Evolutionary conservation across 2,113 vertebrate species (phyloP), one percentile per base, ranked within the genome.

Genomic region (Hystrix brachyura): DNA sequence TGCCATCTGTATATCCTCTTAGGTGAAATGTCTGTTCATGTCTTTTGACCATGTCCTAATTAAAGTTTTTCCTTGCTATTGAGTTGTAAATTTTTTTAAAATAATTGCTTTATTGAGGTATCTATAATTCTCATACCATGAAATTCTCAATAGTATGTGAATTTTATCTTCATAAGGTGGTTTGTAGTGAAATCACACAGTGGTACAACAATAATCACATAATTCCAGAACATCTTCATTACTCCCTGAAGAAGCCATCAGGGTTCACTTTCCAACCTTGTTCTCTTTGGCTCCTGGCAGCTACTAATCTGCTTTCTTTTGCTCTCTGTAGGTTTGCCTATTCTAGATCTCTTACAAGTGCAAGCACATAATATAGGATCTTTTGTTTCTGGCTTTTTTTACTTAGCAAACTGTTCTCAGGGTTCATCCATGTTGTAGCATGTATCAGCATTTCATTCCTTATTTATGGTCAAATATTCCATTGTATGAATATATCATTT

Each of bases 31-130:
- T n/a, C 67, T 92, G 6, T 74, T 91, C 4, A 3, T 59, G 32
- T 87, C 48, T 83, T 95, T 94, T 90, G 81, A 57, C 71, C n/a
- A 59, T 94, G 88, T 97, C 69, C 62, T 84, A 79, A 82, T 72
- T 90, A 71, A 65, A 32, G 51, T 80, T 87, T 59, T 72, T 89
- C 64, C 57, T 84, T 48, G 67, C 60, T 91, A n/a, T 74, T 87
- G 55, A 69, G 14, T 87, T 84, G 27, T 17, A 93, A 57, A 48
- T 19, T 53, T 92, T 95, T 72, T 29, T 38, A 38, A 38, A 34
- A 29, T 91, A 78, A 94, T 13, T 94, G 59, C 38, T 86, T 94
- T 89, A 64, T 74, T 53, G 62, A 91, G 19, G 57, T 90, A 29
- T 90, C 92, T 78, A 17, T 78, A 51, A 85, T 69, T 87, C 48